Conservation (phyloP, 2,888 invertebrate species). For the Stenchaetothrips biformis region DNA sequence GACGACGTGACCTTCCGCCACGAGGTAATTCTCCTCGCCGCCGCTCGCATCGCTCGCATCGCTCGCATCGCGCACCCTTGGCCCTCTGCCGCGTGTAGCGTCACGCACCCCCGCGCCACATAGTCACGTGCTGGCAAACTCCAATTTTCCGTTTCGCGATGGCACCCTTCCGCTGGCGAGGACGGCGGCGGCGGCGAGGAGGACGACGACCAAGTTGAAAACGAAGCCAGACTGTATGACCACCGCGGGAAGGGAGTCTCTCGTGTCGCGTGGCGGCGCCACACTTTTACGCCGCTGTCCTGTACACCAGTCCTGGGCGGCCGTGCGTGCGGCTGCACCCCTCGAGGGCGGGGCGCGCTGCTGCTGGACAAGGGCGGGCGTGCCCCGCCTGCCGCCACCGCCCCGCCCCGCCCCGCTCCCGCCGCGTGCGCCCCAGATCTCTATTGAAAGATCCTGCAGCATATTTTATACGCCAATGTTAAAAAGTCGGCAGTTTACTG, state of each 20-base stretch:
- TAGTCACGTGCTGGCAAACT: neutral
- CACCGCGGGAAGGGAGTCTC: too few relatives aligned
- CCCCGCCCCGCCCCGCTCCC: neutral
- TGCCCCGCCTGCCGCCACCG: neutral
- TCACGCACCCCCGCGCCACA: neutral
- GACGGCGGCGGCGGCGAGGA: too few relatives aligned
- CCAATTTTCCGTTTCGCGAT: neutral
- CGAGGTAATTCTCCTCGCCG: neutral
- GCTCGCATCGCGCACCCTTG: neutral
- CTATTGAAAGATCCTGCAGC: neutral
- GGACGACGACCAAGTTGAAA: too few relatives aligned
- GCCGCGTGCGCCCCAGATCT: neutral
- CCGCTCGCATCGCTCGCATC: neutral
- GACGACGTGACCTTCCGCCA: neutral
- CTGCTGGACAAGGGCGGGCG: neutral
- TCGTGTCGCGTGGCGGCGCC: too few relatives aligned
- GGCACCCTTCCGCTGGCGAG: neutral
- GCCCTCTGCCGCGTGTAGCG: neutral
- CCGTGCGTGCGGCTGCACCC: too few relatives aligned
- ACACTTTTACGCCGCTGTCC: too few relatives aligned
- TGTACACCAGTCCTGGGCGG: too few relatives aligned
- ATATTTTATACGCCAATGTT: neutral
- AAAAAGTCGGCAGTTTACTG: constrained; percentile 1
- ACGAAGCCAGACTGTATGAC: too few relatives aligned
- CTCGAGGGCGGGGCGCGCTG: too few relatives aligned